Conservation (phyloP, 2,888 invertebrate species). For the Tribolium freemani region DNA sequence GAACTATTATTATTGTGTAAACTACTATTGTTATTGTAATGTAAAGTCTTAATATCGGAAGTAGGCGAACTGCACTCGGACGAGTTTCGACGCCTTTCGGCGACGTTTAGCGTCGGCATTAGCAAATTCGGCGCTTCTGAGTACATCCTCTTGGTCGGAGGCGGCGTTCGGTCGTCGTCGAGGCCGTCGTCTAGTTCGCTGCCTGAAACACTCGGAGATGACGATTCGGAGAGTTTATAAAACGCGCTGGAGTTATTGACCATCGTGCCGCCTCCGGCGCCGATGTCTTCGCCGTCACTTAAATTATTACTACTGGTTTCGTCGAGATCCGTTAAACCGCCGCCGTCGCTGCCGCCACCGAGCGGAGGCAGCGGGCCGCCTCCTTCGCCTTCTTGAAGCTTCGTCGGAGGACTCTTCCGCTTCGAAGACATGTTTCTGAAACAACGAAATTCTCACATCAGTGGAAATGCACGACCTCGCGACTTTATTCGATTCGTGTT, state of each 20-base stretch:
- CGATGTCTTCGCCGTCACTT: slow-evolving; percentile 73
- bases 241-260: slow-evolving; percentile 63
- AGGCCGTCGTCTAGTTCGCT: slow-evolving; percentile 67
- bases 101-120: slow-evolving; percentile 70
- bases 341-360: slow-evolving; percentile 72
- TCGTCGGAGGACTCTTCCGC: slow-evolving; percentile 95
- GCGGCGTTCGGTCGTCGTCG: slow-evolving; percentile 65
- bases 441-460: slow-evolving; percentile 62
- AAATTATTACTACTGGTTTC: slow-evolving; percentile 73
- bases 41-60: slow-evolving; percentile 75
- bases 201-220: slow-evolving; percentile 67
- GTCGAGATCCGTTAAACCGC: slow-evolving; percentile 72
- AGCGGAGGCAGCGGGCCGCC: slow-evolving; percentile 57
- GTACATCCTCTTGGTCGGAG: slow-evolving; percentile 65
- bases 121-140: slow-evolving; percentile 56
- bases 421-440: slow-evolving; percentile 96
- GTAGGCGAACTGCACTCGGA: slow-evolving; percentile 83
- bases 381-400: slow-evolving; percentile 82
- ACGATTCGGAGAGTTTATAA: slow-evolving; percentile 65
- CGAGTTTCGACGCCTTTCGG: slow-evolving; percentile 70
- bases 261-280: slow-evolving; percentile 52
- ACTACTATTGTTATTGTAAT: slow-evolving; percentile 76
- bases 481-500: slow-evolving; percentile 15
- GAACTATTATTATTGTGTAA: slow-evolving; percentile 75
- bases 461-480: background rate